phyloP scores from a whole-genome alignment of 1,140 invertebrate species.

The Patella vulgata region DNA sequence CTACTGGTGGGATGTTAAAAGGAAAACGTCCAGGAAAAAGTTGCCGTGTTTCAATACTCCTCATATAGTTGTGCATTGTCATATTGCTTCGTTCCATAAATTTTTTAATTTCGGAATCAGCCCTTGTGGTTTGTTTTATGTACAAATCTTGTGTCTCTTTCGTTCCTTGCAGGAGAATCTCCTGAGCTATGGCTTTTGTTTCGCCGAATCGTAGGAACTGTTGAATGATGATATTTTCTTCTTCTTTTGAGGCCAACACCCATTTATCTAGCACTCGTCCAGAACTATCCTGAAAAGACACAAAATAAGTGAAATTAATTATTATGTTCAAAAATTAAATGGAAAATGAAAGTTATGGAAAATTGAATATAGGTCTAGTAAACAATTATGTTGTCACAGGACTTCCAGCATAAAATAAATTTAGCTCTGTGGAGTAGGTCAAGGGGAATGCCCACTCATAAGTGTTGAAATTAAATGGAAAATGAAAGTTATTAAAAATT shows the following conservation, averaged over 20 bases:
- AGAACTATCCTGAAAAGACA: slow-evolving; percentile 69
- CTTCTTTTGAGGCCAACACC: slow-evolving; percentile 83
- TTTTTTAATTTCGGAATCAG: slow-evolving; percentile 72
- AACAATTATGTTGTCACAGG: no score
- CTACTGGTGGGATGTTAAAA: slow-evolving; percentile 41
- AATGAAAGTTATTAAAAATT: no score
- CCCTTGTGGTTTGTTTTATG: slow-evolving; percentile 54
- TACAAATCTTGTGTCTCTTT: slow-evolving; percentile 62
- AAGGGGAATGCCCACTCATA: no score
- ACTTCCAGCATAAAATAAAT: no score
- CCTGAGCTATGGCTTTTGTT: slow-evolving; percentile 83
- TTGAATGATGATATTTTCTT: slow-evolving; percentile 85
- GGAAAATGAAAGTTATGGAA: neutral
- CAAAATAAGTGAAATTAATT: slow-evolving; percentile 15
- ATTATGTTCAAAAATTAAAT: neutral
- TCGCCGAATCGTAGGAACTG: slow-evolving; percentile 87
- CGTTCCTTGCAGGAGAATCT: slow-evolving; percentile 77
- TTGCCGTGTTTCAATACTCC: slow-evolving; percentile 52
- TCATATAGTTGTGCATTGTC: slow-evolving; percentile 60
- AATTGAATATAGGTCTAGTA: neutral
- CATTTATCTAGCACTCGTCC: slow-evolving; percentile 81
- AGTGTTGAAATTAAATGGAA: no score
- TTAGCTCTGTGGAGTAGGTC: no score
- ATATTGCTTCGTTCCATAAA: slow-evolving; percentile 70
- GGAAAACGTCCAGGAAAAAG: slow-evolving; percentile 53